Conservation (phyloP, 2,888 invertebrate species). For the Cantharis rufa region DNA sequence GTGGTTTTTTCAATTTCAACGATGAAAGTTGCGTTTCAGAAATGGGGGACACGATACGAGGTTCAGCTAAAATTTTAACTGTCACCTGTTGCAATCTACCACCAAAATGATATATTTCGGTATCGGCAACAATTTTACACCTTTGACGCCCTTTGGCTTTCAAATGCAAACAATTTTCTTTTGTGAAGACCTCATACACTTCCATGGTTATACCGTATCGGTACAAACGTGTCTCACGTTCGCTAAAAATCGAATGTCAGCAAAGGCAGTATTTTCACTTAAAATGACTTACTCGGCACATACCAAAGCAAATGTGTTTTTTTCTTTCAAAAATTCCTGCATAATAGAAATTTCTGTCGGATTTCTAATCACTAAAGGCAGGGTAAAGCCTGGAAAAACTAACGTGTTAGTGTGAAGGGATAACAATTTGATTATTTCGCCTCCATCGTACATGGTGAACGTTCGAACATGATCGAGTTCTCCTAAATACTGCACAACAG, state of each 20-base stretch:
- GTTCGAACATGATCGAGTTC: conserved; percentile 50
- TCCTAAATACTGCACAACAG: conserved; percentile 49
- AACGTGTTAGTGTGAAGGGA: conserved; percentile 58
- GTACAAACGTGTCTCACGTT: conserved; percentile 37
- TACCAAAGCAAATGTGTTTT: conserved; percentile 69
- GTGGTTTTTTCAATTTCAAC: conserved; percentile 55
- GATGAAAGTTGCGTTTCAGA: conserved; percentile 56
- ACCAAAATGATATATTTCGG: conserved; percentile 46
- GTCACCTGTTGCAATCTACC: conserved; percentile 60
- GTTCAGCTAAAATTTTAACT: conserved; percentile 72
- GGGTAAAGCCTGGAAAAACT: conserved; percentile 78
- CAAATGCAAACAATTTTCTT: conserved; percentile 60
- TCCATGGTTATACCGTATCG: conserved; percentile 67
- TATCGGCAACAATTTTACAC: conserved; percentile 62
- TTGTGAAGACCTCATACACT: conserved; percentile 68
- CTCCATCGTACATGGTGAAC: conserved; percentile 53
- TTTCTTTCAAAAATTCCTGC: conserved; percentile 60
- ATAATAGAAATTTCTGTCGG: conserved; percentile 63
- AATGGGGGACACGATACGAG: conserved; percentile 62
- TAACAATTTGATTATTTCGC: conserved; percentile 46
- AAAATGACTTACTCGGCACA: conserved; percentile 53
- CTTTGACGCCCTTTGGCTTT: conserved; percentile 78
- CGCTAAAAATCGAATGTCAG: conserved; percentile 20
- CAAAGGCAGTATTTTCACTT: neutral
- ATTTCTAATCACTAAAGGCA: conserved; percentile 67